Evolutionary conservation across 2,888 invertebrate species (phyloP).

Genomic region (Rambutsinella grinnellia): DNA sequence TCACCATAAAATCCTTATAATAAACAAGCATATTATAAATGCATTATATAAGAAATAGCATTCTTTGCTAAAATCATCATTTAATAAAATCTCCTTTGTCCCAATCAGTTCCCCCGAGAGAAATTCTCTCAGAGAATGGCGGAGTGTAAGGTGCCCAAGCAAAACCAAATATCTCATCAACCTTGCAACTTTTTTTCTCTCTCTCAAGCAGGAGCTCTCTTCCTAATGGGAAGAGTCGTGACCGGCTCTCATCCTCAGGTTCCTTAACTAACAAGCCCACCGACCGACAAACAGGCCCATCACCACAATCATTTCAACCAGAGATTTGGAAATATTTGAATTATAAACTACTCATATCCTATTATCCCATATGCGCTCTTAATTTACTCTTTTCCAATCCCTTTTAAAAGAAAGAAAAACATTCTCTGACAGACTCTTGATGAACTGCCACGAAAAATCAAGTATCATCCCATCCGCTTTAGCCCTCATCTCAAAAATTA

Average conservation of each 20-base stretch:
- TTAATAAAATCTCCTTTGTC: neutral
- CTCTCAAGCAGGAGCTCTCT: constrained; percentile 31
- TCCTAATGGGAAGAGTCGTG: constrained; percentile 47
- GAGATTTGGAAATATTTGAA: constrained; percentile 18
- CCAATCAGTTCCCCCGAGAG: neutral
- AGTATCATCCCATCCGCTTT: too few relatives aligned
- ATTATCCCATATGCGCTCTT: neutral
- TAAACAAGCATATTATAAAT: too few relatives aligned
- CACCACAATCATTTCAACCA: constrained; percentile 51
- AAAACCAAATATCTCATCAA: neutral
- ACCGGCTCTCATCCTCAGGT: constrained; percentile 52
- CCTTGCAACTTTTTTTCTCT: constrained; percentile 14
- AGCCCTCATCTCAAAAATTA: neutral
- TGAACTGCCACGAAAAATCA: constrained; percentile 55
- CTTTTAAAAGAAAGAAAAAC: neutral
- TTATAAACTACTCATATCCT: neutral
- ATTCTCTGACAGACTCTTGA: constrained; percentile 17
- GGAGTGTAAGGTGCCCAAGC: neutral
- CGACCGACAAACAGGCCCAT: constrained; percentile 57
- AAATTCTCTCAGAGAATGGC: too few relatives aligned
- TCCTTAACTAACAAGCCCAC: constrained; percentile 59
- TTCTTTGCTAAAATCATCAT: too few relatives aligned
- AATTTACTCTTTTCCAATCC: neutral
- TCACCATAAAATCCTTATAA: neutral
- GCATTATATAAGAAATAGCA: too few relatives aligned